phyloP scores from a whole-genome alignment of 2,888 invertebrate genomes.

The Odontothrips loti region DNA sequence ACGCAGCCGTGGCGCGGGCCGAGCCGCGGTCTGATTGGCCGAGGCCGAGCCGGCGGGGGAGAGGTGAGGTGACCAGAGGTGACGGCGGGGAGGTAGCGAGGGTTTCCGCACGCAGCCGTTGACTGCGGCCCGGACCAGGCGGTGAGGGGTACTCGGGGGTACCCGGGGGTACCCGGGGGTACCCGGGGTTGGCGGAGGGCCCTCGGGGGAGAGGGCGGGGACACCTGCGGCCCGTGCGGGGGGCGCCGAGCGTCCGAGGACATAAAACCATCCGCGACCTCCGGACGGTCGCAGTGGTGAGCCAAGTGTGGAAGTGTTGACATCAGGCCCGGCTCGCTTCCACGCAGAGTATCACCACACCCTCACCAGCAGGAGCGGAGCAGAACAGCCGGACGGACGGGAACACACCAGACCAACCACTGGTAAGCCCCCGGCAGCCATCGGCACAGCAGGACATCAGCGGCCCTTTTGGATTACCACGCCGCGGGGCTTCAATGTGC shows the following conservation, averaged over 20 bases:
- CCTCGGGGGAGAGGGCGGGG: neutral
- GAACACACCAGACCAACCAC: too few relatives aligned
- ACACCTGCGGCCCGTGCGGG: neutral
- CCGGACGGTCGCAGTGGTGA: neutral
- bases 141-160: neutral
- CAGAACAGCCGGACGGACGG: too few relatives aligned
- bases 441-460: too few relatives aligned
- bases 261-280: neutral
- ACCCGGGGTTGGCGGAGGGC: too few relatives aligned
- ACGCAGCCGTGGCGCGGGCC: too few relatives aligned
- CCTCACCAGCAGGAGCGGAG: neutral
- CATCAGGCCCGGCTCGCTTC: conserved; percentile 9
- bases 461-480: too few relatives aligned
- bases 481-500: too few relatives aligned
- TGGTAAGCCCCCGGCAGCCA: too few relatives aligned
- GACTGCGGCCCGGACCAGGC: neutral
- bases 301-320: conserved; percentile 5
- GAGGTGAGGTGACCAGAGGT: too few relatives aligned
- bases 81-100: neutral
- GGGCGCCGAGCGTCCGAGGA: neutral
- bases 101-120: neutral
- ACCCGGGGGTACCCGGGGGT: neutral
- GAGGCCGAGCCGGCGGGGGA: too few relatives aligned
- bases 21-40: too few relatives aligned
- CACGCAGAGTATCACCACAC: neutral